Percentiles rank a stretch among this genome's conserved stretches.
phyloP scores from a whole-genome alignment of 2,888 invertebrate species.

The Macaria notata region DNA sequence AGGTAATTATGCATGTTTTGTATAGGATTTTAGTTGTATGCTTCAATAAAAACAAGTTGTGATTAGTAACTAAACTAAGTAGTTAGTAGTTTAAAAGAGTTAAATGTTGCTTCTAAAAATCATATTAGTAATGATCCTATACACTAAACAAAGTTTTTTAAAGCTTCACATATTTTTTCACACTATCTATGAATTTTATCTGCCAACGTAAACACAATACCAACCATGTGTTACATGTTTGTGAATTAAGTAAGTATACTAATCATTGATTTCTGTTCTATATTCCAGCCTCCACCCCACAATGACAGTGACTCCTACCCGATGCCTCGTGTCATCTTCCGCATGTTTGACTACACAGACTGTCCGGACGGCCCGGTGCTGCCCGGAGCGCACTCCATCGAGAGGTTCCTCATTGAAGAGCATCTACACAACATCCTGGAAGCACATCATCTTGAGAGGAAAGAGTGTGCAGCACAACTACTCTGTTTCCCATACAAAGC shows the following conservation, averaged over 20 bases:
- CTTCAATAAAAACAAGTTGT: too few species aligned
- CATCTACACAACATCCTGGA: slow-evolving; percentile 97
- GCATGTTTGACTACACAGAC: slow-evolving; percentile 99
- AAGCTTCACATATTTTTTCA: too few species aligned
- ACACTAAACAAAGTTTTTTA: too few species aligned
- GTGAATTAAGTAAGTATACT: too few species aligned
- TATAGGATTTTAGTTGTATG: too few species aligned
- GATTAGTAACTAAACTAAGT: too few species aligned
- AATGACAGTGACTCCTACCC: slow-evolving; percentile 95
- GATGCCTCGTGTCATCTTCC: slow-evolving; percentile 96
- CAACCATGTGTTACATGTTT: too few species aligned
- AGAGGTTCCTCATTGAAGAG: slow-evolving; percentile 98
- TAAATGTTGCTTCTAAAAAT: too few species aligned
- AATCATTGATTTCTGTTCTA: neutral
- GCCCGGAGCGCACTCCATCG: slow-evolving; percentile 98
- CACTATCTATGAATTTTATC: too few species aligned
- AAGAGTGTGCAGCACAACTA: slow-evolving; percentile 96
- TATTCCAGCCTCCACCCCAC: slow-evolving; percentile 92
- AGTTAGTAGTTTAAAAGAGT: too few species aligned
- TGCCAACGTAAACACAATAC: too few species aligned
- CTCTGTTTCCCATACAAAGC: slow-evolving; percentile 95
- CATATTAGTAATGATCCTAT: too few species aligned
- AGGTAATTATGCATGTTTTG: slow-evolving; percentile 45
- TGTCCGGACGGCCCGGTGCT: slow-evolving; percentile 96
- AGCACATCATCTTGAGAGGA: slow-evolving; percentile 93